Conservation (phyloP, 2,888 invertebrate species). For the Odontomyia ornata region DNA sequence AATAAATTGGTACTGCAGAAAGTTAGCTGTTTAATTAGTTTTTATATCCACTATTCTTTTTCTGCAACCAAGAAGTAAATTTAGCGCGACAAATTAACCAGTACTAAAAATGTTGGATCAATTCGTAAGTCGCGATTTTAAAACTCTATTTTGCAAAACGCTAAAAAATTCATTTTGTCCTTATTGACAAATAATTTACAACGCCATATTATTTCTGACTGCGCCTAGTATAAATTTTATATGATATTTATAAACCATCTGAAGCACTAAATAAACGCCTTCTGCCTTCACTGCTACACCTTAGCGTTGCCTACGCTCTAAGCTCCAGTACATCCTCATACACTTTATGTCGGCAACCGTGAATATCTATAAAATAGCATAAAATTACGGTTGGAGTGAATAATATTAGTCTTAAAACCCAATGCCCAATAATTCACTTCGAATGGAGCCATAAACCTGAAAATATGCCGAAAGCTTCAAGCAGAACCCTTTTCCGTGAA, state of each 20-base stretch:
- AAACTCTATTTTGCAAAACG: too few species aligned
- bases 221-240: constrained; percentile 19
- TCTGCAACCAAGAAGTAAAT: too few species aligned
- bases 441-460: constrained; percentile 42
- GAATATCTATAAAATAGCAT: constrained; percentile 33
- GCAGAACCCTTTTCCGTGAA: constrained; percentile 34
- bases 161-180: constrained; percentile 31
- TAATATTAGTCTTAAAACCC: constrained; percentile 42
- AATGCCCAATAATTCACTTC: constrained; percentile 37
- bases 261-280: constrained; percentile 22
- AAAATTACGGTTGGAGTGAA: constrained; percentile 40
- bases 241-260: constrained; percentile 29
- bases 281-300: constrained; percentile 4
- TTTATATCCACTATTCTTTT: too few species aligned
- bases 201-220: constrained; percentile 18
- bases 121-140: too few species aligned
- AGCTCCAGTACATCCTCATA: not conserved
- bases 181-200: constrained; percentile 32
- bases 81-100: too few species aligned
- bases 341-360: not conserved
- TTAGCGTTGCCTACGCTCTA: not conserved
- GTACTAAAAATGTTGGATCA: too few species aligned
- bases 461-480: constrained; percentile 41
- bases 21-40: too few species aligned
- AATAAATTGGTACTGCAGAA: too few species aligned